A percentile compares a stretch with the other conserved stretches of the same genome.
These are phyloP conservation scores for Aphodius sticticus DNA, from an alignment of 2,888 invertebrate species.

Conservation along the genomic window DNA sequence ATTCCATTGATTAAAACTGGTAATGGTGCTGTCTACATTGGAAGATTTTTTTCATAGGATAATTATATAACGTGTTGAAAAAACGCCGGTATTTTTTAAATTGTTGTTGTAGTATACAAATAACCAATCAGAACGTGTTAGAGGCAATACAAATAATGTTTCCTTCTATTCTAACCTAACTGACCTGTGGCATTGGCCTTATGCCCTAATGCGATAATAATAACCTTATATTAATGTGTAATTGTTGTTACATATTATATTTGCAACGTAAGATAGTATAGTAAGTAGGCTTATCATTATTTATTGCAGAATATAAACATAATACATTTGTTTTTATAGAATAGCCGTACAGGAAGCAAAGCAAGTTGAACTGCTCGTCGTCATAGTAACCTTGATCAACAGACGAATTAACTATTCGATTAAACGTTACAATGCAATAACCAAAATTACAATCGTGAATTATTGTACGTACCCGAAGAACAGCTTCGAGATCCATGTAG, in stretches of 20 bases:
- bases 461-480: slow-evolving; percentile 69
- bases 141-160: neutral
- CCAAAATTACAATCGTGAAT: neutral
- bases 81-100: neutral
- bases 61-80: neutral
- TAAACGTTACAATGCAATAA: neutral
- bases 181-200: neutral
- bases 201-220: neutral
- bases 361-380: neutral
- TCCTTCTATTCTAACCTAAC: neutral
- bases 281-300: too few relatives aligned
- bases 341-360: neutral
- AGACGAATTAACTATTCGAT: neutral
- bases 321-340: neutral
- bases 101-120: neutral
- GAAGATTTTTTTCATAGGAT: neutral
- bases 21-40: neutral
- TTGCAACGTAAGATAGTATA: too few relatives aligned
- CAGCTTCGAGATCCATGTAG: slow-evolving; percentile 68
- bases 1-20: neutral
- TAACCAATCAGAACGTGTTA: neutral
- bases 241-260: too few relatives aligned
- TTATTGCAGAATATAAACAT: neutral
- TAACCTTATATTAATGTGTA: neutral
- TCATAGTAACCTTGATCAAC: neutral